These are phyloP conservation scores for Prietella phreatophila DNA, from an alignment of 2,113 vertebrate genomes.

Conservation along the genomic window DNA sequence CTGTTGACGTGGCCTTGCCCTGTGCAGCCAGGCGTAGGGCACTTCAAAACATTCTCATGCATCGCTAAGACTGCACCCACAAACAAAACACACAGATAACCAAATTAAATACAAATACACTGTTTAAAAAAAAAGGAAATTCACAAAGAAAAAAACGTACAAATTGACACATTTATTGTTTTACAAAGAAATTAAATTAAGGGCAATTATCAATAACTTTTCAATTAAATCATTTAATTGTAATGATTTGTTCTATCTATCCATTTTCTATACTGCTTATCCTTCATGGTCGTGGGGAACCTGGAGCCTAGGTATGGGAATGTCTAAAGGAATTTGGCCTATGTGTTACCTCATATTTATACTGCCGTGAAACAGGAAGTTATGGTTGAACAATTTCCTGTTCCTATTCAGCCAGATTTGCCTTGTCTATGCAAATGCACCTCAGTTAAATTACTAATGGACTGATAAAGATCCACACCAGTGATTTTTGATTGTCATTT, in stretches of 20 bases:
- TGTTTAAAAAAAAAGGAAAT: neutral
- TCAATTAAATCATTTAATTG: neutral
- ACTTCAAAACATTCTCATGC: slow-evolving; percentile 99
- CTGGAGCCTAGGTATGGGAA: too few species aligned
- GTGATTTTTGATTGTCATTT: neutral
- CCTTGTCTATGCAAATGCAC: neutral
- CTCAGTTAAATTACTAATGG: neutral
- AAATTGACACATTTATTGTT: neutral
- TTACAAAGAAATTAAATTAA: neutral
- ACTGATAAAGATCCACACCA: neutral
- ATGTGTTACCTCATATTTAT: too few species aligned
- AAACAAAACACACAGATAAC: slow-evolving; percentile 17
- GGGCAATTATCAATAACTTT: neutral
- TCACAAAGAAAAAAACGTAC: neutral
- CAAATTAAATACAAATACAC: neutral
- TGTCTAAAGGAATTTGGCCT: too few species aligned
- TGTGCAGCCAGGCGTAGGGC: slow-evolving; percentile 96
- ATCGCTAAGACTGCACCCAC: slow-evolving; percentile 87
- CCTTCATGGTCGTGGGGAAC: too few species aligned
- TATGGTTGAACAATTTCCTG: too few species aligned
- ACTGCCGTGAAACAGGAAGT: too few species aligned
- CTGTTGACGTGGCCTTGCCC: slow-evolving; percentile 99
- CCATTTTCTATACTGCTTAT: too few species aligned
- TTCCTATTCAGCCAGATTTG: neutral
- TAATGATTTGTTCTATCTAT: neutral